phyloP scores from a whole-genome alignment of 2,888 invertebrate species.

The Andricus curvator region DNA sequence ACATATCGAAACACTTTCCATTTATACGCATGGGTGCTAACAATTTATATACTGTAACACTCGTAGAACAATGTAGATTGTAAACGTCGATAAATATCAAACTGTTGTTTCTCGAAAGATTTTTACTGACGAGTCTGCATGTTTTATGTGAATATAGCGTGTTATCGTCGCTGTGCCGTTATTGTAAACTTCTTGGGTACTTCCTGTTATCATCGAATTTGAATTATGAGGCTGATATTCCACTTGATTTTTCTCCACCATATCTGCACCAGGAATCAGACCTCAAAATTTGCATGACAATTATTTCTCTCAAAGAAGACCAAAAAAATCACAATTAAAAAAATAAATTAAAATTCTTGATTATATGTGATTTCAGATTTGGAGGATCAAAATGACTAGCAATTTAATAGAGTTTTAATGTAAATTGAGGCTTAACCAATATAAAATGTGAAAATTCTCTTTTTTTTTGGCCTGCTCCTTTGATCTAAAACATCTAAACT shows the following conservation, averaged over 20 bases:
- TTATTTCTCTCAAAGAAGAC: conserved; percentile 18
- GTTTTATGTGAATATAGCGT: conserved; percentile 77
- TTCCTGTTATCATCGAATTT: conserved; percentile 58
- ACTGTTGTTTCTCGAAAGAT: conserved; percentile 78
- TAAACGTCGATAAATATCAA: conserved; percentile 60
- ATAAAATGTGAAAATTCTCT: neutral
- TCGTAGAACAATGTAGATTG: conserved; percentile 42
- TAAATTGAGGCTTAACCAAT: neutral
- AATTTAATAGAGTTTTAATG: neutral
- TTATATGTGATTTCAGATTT: neutral
- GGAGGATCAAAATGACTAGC: neutral
- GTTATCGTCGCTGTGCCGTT: conserved; percentile 75
- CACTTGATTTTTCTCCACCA: conserved; percentile 59
- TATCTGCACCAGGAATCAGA: conserved; percentile 59
- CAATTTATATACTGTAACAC: conserved; percentile 43
- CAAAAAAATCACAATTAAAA: conserved; percentile 2
- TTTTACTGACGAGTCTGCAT: conserved; percentile 76
- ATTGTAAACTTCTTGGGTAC: conserved; percentile 54
- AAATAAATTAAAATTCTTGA: neutral
- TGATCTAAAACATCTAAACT: neutral
- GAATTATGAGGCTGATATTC: conserved; percentile 55
- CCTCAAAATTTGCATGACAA: neutral
- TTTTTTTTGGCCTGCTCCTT: neutral
- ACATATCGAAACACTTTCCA: conserved; percentile 51
- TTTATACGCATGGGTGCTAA: conserved; percentile 44